These are phyloP conservation scores for Meta bourneti DNA, from an alignment of 2,888 invertebrate species.

Conservation along the genomic window DNA sequence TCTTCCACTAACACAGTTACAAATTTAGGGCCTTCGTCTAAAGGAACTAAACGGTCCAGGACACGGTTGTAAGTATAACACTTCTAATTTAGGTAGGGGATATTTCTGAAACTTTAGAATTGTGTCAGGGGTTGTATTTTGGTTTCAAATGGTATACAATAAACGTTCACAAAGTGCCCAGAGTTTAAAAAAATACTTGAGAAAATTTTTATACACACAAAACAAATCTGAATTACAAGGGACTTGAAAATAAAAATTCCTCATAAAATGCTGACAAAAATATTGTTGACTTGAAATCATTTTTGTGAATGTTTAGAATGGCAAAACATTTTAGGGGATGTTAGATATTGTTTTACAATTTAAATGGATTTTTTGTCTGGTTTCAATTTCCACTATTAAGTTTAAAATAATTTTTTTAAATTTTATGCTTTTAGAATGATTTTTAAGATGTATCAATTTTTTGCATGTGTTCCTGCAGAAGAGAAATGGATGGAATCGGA, in stretches of 20 bases:
- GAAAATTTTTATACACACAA: background rate
- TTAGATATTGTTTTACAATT: too few relatives aligned
- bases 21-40: constrained; percentile 79
- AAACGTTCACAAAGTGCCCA: background rate
- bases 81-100: background rate
- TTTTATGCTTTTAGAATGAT: background rate
- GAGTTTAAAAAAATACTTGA: background rate
- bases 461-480: background rate
- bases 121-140: background rate
- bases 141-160: background rate
- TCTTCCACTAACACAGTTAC: constrained; percentile 84
- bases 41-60: constrained; percentile 86
- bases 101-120: background rate
- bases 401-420: background rate
- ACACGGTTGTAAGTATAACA: constrained; percentile 82
- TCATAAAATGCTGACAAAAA: too few relatives aligned
- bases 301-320: too few relatives aligned
- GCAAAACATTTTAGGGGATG: too few relatives aligned
- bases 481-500: background rate
- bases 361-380: too few relatives aligned
- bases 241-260: too few relatives aligned
- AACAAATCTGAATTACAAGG: background rate
- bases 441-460: background rate
- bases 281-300: too few relatives aligned
- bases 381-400: too few relatives aligned